A percentile compares a stretch with the other conserved stretches of the same genome.
phyloP scores from a whole-genome alignment of 2,888 invertebrate species.

The Smittia sp. region DNA sequence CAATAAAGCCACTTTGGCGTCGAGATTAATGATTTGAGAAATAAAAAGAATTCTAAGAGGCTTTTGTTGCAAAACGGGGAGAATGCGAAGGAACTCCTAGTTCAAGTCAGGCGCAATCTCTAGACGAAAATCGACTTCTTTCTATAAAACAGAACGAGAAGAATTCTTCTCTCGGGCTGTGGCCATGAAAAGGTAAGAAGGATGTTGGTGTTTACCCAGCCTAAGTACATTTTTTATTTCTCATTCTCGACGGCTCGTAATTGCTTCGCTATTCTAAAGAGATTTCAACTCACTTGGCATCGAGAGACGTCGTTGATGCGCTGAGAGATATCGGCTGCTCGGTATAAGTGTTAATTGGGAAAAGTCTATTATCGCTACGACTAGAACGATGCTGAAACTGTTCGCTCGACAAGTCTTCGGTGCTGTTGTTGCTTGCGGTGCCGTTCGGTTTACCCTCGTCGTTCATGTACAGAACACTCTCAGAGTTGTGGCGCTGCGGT shows the following conservation, averaged over 20 bases:
- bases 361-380: constrained; percentile 58
- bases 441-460: constrained; percentile 48
- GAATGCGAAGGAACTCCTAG: constrained; percentile 2
- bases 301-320: not conserved
- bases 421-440: constrained; percentile 42
- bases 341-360: constrained; percentile 68
- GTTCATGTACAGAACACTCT: constrained; percentile 69
- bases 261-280: not conserved
- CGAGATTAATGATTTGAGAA: constrained; percentile 1
- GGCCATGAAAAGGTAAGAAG: not conserved
- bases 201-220: constrained; percentile 16
- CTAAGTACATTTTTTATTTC: not conserved
- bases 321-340: constrained; percentile 51
- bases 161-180: not conserved
- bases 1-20: not conserved
- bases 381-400: constrained; percentile 45
- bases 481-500: constrained; percentile 74
- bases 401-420: constrained; percentile 39
- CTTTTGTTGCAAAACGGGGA: not conserved
- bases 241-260: not conserved
- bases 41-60: not conserved
- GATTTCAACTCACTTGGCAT: constrained; percentile 21
- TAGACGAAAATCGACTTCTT: not conserved
- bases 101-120: not conserved
- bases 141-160: not conserved